These are phyloP conservation scores for Corythornis cristatus DNA, from an alignment of 2,113 vertebrate species.

Conservation along the genomic window DNA sequence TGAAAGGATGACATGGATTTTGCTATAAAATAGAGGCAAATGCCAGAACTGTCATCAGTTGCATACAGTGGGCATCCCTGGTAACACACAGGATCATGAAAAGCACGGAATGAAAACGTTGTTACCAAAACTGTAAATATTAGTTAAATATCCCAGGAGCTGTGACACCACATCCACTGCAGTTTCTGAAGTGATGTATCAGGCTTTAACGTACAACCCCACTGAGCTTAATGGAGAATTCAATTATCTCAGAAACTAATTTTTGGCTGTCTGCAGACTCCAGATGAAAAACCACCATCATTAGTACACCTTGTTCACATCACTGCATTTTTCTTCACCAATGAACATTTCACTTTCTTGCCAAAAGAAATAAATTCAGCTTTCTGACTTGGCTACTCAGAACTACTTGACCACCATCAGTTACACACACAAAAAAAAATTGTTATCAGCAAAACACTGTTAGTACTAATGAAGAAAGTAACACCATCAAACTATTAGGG, in stretches of 20 bases:
- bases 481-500: background rate
- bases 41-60: background rate
- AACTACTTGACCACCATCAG: background rate
- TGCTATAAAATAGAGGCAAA: background rate
- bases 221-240: slow-evolving; percentile 41
- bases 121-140: background rate
- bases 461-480: background rate
- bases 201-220: background rate
- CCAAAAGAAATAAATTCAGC: background rate
- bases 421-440: background rate
- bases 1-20: background rate
- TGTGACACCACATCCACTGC: background rate
- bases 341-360: background rate
- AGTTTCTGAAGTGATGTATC: slow-evolving; percentile 14
- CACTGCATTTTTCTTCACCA: background rate
- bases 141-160: background rate
- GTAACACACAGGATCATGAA: background rate
- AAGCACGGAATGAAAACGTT: background rate
- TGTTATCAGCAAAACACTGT: background rate
- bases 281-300: slow-evolving; percentile 31
- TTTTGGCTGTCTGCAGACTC: slow-evolving; percentile 49
- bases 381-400: background rate
- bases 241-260: slow-evolving; percentile 38
- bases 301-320: slow-evolving; percentile 33
- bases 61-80: background rate